Evolutionary conservation across 2,888 invertebrate genomes (phyloP).

Genomic region (Epirrhoe alternata): DNA sequence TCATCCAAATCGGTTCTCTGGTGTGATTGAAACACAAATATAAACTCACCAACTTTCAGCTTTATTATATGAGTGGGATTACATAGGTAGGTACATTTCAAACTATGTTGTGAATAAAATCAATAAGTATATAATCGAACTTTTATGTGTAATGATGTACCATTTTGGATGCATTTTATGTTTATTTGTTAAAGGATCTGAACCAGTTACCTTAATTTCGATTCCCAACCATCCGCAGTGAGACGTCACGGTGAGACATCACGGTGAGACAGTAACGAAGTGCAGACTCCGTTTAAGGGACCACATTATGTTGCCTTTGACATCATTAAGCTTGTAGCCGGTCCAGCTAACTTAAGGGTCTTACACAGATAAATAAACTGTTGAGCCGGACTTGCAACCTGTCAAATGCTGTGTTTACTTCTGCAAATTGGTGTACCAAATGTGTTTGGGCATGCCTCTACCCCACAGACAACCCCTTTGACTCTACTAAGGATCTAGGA

Average conservation of each 20-base stretch:
- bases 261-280: slow-evolving; percentile 78
- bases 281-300: slow-evolving; percentile 70
- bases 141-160: not conserved
- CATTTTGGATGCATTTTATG: not conserved
- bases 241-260: slow-evolving; percentile 70
- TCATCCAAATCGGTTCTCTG: too few species aligned
- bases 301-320: slow-evolving; percentile 79
- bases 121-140: not conserved
- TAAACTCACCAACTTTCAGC: too few species aligned
- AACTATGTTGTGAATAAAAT: not conserved
- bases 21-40: too few species aligned
- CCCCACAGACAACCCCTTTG: too few species aligned
- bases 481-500: too few species aligned
- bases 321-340: slow-evolving; percentile 72
- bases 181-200: slow-evolving; percentile 1
- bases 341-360: slow-evolving; percentile 35
- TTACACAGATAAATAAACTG: slow-evolving; percentile 14
- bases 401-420: too few species aligned
- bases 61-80: too few species aligned
- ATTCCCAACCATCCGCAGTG: slow-evolving; percentile 53
- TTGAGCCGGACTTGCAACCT: slow-evolving; percentile 4
- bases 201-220: not conserved
- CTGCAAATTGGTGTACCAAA: too few species aligned
- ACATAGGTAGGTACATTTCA: too few species aligned
- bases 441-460: too few species aligned